A percentile compares a stretch with the other conserved stretches of the same genome.
These are phyloP conservation scores for Ciconia maguari DNA, from an alignment of 2,113 vertebrate genomes.

Conservation along the genomic window DNA sequence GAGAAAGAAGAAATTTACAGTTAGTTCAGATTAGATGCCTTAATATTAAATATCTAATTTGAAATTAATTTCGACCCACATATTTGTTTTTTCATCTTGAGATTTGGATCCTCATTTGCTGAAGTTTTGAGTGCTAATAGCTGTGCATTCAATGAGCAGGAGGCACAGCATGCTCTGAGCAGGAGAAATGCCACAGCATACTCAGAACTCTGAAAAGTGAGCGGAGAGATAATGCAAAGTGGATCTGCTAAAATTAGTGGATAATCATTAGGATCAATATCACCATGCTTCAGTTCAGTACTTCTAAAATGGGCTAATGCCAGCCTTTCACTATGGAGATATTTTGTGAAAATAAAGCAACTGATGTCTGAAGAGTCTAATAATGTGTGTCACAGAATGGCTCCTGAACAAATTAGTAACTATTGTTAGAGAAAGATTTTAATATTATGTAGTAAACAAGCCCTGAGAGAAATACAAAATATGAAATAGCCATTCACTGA, in stretches of 20 bases:
- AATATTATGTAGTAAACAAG: not conserved
- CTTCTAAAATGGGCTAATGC: not conserved
- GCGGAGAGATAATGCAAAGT: not conserved
- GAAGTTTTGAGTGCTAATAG: not conserved
- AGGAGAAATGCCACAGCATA: not conserved
- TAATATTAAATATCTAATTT: not conserved
- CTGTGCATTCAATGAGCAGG: not conserved
- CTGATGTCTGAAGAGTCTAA: not conserved
- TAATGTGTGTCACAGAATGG: not conserved
- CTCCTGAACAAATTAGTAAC: not conserved
- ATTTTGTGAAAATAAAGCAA: conserved; percentile 3
- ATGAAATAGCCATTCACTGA: not conserved
- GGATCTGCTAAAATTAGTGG: not conserved
- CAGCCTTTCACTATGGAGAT: not conserved
- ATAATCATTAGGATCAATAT: not conserved
- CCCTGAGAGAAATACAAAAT: not conserved
- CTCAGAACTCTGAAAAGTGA: not conserved
- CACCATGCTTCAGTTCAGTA: not conserved
- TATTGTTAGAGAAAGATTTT: not conserved
- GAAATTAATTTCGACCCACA: not conserved
- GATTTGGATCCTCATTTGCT: not conserved
- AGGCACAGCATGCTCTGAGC: not conserved
- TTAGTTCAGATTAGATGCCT: not conserved
- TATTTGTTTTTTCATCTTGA: not conserved
- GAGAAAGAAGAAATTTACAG: not conserved